These are phyloP conservation scores for Lepus europaeus DNA, from an alignment of 2,113 vertebrate species.

Conservation along the genomic window DNA sequence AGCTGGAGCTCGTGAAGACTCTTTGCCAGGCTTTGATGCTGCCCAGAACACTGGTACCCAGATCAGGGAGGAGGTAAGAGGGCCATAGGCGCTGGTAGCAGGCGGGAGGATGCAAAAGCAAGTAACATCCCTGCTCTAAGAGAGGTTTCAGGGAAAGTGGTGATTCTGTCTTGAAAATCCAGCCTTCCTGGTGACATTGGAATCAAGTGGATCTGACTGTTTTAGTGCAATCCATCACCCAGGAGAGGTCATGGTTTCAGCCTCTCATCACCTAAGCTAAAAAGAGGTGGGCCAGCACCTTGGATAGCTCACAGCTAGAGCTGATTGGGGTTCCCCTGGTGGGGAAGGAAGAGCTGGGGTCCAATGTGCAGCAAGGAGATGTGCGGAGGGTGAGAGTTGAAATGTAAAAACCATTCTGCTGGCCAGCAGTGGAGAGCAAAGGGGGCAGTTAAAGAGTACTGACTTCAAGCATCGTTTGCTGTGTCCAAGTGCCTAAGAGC, in stretches of 20 bases:
- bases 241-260: background rate
- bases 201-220: background rate
- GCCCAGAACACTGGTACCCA: background rate
- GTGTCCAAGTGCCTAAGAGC: background rate
- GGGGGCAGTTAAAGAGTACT: background rate
- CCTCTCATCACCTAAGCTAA: background rate
- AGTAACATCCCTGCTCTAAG: background rate
- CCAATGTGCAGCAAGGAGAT: background rate
- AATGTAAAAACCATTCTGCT: background rate
- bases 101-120: rapidly evolving
- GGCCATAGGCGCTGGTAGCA: rapidly evolving
- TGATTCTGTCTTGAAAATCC: background rate
- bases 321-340: background rate
- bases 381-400: background rate
- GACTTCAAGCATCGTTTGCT: too few species aligned
- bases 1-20: background rate
- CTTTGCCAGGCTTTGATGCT: background rate
- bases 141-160: background rate
- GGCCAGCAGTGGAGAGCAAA: background rate
- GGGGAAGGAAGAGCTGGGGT: background rate
- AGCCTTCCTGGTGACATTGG: background rate
- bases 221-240: background rate
- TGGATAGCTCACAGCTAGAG: background rate
- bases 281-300: background rate
- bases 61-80: background rate